Base-by-base conservation (phyloP, 1,140 invertebrate genomes). In the Penaeus chinensis region DNA sequence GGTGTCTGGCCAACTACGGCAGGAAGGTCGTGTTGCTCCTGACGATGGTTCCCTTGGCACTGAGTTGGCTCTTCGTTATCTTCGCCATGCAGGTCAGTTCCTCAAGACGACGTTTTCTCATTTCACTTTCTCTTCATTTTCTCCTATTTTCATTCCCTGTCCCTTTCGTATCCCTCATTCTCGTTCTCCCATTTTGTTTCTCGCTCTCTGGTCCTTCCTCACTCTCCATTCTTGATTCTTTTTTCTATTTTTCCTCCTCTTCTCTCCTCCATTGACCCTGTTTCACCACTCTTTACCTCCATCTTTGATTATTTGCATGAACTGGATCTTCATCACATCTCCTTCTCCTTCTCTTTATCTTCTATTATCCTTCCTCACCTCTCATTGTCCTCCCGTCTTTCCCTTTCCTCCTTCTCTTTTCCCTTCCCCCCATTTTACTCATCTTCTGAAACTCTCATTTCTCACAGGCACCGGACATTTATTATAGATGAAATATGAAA, bases 11-110 rank as follows among this genome's bases (percentile, higher is more conserved):
- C 5, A 90, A 90, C 74, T 86, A 86, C 37, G 87, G 87, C 19
- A 77, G 89, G 71, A 90, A 89, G 74, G 65, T 89, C 27, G 84
- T 88, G 69, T 22, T 90, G 80, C 66, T 90, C 65, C 22, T 89
- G 66, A 71, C 84, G 20, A 88, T 88, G 84, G 84, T 85, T 11
- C 87, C 83, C 18, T 83, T 89, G 80, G 80, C 86, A 5, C 71
- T 90, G 22, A 84, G 82, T 13, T 90, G 89, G 89, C 82, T 90
- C 61, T 77, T 84, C 77, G 74, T 90, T 71, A 90, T 90, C 65
- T 90, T 90, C 37, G 86, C 87, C 24, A 85, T 83, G 16, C 66
- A 88, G 69, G 89, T 90, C 24, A 77, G 76, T 77, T 27, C 8
- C n/a, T 1, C 54, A 22, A 78, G 77, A 61, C 10, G n/a, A 5